Percentiles rank a stretch among this genome's conserved stretches.
phyloP scores from a whole-genome alignment of 2,888 invertebrate genomes.

The Drosophila barbarae region DNA sequence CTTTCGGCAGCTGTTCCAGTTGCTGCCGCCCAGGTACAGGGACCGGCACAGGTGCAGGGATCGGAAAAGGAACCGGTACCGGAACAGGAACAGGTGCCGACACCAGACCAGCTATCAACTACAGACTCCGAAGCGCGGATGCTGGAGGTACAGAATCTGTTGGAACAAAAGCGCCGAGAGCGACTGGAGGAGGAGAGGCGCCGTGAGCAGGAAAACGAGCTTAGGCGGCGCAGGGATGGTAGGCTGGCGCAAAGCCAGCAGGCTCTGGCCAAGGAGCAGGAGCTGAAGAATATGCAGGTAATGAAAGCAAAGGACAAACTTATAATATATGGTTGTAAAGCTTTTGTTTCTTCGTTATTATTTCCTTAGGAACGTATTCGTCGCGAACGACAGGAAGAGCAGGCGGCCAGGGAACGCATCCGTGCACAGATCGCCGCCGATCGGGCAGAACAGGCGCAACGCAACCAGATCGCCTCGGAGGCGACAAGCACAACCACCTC shows the following conservation, averaged over 20 bases:
- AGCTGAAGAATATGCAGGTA: conserved; percentile 70
- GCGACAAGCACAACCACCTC: conserved; percentile 71
- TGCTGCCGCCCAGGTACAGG: conserved; percentile 6
- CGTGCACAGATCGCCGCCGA: conserved; percentile 95
- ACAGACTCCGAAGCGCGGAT: conserved; percentile 32
- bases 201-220: conserved; percentile 84
- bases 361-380: conserved; percentile 84
- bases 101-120: not conserved
- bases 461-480: conserved; percentile 79
- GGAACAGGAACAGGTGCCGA: not conserved
- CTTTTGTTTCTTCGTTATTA: not conserved
- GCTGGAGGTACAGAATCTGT: conserved; percentile 51
- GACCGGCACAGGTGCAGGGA: not conserved
- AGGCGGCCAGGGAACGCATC: conserved; percentile 90
- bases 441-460: conserved; percentile 86
- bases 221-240: conserved; percentile 87
- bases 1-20: conserved; percentile 8
- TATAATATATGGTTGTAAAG: not conserved
- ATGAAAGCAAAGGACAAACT: not conserved
- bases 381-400: conserved; percentile 92
- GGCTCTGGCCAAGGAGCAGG: conserved; percentile 71
- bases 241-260: conserved; percentile 84
- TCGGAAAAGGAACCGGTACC: not conserved
- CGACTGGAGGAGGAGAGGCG: conserved; percentile 93
- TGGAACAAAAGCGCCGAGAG: conserved; percentile 85